A percentile compares a stretch with the other conserved stretches of the same genome.
Evolutionary conservation across 2,888 invertebrate species (phyloP).

Genomic region (Apamea sordens): DNA sequence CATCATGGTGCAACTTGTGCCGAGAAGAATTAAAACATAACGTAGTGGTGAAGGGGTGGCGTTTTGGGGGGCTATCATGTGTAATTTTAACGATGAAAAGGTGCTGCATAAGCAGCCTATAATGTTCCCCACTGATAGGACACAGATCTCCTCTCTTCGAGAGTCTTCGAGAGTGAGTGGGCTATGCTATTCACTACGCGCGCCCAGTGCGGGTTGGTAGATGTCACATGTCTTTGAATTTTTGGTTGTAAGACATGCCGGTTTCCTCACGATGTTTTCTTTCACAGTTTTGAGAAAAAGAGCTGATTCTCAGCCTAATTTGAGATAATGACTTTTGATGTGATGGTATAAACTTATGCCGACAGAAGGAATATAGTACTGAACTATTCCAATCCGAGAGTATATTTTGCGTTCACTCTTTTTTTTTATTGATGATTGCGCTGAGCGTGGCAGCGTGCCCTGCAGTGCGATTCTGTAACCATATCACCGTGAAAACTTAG

Average conservation of each 20-base stretch:
- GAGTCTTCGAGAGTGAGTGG: no score
- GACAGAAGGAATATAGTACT: not conserved
- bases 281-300: not conserved
- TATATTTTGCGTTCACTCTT: conserved; percentile 93
- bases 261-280: no score
- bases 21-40: not conserved
- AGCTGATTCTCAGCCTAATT: not conserved
- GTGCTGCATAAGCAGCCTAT: no score
- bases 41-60: not conserved
- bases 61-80: not conserved
- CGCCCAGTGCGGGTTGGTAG: no score
- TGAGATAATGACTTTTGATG: not conserved
- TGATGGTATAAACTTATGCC: not conserved
- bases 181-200: no score
- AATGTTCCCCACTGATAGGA: no score
- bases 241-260: no score
- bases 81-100: not conserved
- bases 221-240: no score
- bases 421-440: conserved; percentile 59
- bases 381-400: conserved; percentile 94
- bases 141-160: no score
- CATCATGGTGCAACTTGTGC: not conserved
- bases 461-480: no score
- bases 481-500: no score
- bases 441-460: conserved; percentile 59